Percentiles rank a stretch among this genome's conserved stretches.
These are phyloP conservation scores for Cantharis lateralis DNA, from an alignment of 2,888 invertebrate genomes.

Conservation along the genomic window DNA sequence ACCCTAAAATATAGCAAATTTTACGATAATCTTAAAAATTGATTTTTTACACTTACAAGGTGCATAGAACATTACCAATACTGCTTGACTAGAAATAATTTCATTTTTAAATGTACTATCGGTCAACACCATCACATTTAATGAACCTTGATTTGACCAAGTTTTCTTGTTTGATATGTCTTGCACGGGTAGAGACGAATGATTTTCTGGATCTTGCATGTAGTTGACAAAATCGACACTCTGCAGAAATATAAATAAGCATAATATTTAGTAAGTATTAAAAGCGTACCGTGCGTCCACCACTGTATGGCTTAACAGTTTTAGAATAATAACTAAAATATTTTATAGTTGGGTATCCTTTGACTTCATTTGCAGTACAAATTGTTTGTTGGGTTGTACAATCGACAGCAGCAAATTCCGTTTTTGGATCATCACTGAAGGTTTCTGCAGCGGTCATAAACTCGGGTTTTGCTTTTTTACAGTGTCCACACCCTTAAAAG, in stretches of 20 bases:
- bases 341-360: constrained; percentile 85
- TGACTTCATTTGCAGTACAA: constrained; percentile 73
- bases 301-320: constrained; percentile 68
- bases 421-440: constrained; percentile 76
- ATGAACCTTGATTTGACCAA: constrained; percentile 56
- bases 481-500: constrained; percentile 84
- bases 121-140: constrained; percentile 58
- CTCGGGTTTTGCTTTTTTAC: constrained; percentile 85
- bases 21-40: neutral
- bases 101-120: constrained; percentile 65
- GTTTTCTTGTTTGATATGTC: constrained; percentile 45
- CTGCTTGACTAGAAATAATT: constrained; percentile 63
- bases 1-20: constrained; percentile 60
- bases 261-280: neutral
- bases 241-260: constrained; percentile 53
- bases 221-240: constrained; percentile 69
- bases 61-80: constrained; percentile 79
- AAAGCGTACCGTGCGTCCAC: constrained; percentile 70
- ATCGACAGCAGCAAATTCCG: constrained; percentile 82
- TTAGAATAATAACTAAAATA: constrained; percentile 85
- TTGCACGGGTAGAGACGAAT: constrained; percentile 42
- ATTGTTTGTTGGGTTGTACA: constrained; percentile 67
- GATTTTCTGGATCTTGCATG: constrained; percentile 61
- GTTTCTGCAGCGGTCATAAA: constrained; percentile 74
- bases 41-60: constrained; percentile 62